phyloP scores from a whole-genome alignment of 2,888 invertebrate species.

The Callyntrura guangdongensis region DNA sequence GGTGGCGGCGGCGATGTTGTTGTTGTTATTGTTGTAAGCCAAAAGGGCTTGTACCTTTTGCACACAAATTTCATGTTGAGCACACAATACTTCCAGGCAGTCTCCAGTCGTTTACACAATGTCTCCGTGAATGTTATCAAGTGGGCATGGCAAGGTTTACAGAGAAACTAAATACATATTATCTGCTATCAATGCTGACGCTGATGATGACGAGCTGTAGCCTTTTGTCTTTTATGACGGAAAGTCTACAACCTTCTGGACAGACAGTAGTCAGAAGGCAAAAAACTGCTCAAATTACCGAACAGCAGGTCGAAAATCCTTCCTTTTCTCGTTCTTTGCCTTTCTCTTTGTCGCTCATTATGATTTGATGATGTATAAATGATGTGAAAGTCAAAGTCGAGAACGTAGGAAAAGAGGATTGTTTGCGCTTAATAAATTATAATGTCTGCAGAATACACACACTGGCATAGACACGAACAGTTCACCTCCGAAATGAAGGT shows the following conservation, averaged over 20 bases:
- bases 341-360: conserved; percentile 41
- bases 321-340: neutral
- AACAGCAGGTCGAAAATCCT: conserved; percentile 60
- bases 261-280: conserved; percentile 54
- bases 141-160: conserved; percentile 49
- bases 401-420: conserved; percentile 21
- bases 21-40: conserved; percentile 63
- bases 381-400: conserved; percentile 56
- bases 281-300: conserved; percentile 61
- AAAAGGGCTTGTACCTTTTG: conserved; percentile 68
- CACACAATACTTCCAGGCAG: neutral
- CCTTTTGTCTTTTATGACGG: conserved; percentile 39
- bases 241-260: conserved; percentile 49
- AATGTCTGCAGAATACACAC: neutral
- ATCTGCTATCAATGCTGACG: neutral
- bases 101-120: neutral
- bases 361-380: conserved; percentile 57
- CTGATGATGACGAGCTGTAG: conserved; percentile 29
- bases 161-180: conserved; percentile 16
- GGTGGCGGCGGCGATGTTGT: neutral
- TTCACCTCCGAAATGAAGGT: neutral
- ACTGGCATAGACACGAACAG: neutral
- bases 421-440: conserved; percentile 56
- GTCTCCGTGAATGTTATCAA: conserved; percentile 43
- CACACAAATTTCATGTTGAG: conserved; percentile 19